Evolutionary conservation across 2,888 invertebrate species (phyloP).

Genomic region (Tubulanus polymorphus): DNA sequence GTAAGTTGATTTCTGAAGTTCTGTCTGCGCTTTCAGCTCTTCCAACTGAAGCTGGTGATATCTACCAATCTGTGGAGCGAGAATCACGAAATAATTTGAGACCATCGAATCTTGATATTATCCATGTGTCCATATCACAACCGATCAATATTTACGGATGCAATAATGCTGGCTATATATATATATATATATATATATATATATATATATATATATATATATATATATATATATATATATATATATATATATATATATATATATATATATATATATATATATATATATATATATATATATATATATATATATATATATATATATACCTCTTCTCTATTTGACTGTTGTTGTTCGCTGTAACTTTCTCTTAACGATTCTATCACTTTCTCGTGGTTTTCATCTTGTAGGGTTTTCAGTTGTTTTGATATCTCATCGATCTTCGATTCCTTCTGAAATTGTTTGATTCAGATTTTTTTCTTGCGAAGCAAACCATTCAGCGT

Average conservation of each 20-base stretch:
- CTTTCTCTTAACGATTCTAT: background rate
- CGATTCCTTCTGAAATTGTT: background rate
- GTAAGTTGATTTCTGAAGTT: background rate
- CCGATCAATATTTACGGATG: too few species aligned
- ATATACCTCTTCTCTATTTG: background rate
- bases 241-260: background rate
- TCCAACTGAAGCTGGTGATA: too few species aligned
- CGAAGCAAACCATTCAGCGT: too few species aligned
- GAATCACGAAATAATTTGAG: too few species aligned
- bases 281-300: slow-evolving; percentile 9
- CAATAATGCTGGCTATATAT: too few species aligned
- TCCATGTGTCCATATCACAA: too few species aligned
- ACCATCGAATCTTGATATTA: too few species aligned
- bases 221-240: slow-evolving; percentile 7
- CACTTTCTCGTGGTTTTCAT: background rate
- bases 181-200: slow-evolving; percentile 2
- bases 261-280: slow-evolving; percentile 8
- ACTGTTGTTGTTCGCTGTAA: background rate
- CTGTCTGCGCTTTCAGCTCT: background rate
- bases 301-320: background rate
- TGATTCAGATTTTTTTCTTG: background rate
- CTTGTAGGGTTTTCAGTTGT: background rate
- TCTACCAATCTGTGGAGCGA: too few species aligned
- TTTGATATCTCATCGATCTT: background rate
- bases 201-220: slow-evolving; percentile 6